Percentiles rank a stretch among this genome's conserved stretches.
Conservation (phyloP, 2,797 vertebrate species). For the Hippocampus kuda region DNA sequence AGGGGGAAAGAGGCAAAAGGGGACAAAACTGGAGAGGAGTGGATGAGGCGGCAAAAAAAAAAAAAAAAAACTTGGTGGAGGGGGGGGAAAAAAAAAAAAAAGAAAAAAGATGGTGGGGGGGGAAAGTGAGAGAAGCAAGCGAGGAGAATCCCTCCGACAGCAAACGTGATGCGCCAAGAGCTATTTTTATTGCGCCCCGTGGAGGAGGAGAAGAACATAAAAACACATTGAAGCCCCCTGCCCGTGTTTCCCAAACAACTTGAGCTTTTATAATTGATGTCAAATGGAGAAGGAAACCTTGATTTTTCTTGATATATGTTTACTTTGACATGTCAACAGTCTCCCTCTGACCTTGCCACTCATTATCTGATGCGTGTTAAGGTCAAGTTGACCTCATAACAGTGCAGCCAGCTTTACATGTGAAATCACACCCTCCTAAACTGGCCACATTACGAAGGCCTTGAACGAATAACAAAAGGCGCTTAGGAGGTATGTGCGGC, state of each 20-base stretch:
- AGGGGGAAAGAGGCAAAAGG: background rate
- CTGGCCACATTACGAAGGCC: background rate
- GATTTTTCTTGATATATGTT: constrained; percentile 11
- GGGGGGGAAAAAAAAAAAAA: constrained; percentile 13
- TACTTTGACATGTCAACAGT: background rate
- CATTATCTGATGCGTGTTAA: constrained; percentile 1
- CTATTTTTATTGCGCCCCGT: constrained; percentile 69
- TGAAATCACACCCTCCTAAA: constrained; percentile 21
- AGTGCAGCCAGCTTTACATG: constrained; percentile 21
- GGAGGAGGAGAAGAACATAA: constrained; percentile 37
- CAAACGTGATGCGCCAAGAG: constrained; percentile 56
- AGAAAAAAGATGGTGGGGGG: constrained; percentile 19
- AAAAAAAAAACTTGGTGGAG: constrained; percentile 10
- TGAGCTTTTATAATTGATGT: constrained; percentile 23
- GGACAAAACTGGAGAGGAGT: constrained; percentile 3
- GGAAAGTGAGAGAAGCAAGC: constrained; percentile 11
- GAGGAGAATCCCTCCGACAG: constrained; percentile 61
- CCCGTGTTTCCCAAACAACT: constrained; percentile 35
- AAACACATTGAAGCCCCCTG: constrained; percentile 34
- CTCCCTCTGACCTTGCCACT: background rate
- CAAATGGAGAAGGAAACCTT: constrained; percentile 14
- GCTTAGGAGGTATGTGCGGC: constrained; percentile 34
- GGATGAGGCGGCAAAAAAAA: constrained; percentile 17
- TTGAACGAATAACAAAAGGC: constrained; percentile 40
- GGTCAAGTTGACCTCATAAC: constrained; percentile 8